Evolutionary conservation across 1,140 invertebrate genomes (phyloP).

Genomic region (Saccostrea echinata): DNA sequence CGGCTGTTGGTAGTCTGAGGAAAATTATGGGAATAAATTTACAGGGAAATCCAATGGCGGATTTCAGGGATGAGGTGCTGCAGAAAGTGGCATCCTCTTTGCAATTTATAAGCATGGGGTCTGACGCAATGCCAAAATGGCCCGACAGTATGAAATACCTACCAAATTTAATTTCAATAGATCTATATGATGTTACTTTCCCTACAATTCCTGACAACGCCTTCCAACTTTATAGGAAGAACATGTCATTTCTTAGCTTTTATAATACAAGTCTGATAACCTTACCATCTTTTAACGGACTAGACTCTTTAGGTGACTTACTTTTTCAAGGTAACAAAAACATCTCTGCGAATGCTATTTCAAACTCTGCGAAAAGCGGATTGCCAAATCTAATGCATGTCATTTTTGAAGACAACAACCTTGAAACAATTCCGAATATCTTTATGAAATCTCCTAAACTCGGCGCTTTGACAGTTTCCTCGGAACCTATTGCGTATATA

Average conservation of each 20-base stretch:
- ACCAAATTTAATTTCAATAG: conserved; percentile 11
- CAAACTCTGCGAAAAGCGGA: neutral
- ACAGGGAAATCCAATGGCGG: conserved; percentile 43
- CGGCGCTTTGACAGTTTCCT: neutral
- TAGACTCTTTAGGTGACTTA: neutral
- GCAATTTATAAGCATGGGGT: conserved; percentile 26
- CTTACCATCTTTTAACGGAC: neutral
- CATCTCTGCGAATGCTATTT: conserved; percentile 14
- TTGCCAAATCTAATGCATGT: conserved; percentile 6
- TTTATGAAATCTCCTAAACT: neutral
- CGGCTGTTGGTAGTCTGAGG: conserved; percentile 35
- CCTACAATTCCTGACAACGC: conserved; percentile 1
- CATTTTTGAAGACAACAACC: neutral
- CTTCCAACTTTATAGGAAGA: neutral
- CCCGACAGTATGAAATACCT: neutral
- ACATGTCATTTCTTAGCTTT: conserved; percentile 10
- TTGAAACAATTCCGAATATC: conserved; percentile 2
- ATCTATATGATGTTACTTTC: conserved; percentile 25
- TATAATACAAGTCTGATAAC: conserved; percentile 17
- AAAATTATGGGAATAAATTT: conserved; percentile 35
- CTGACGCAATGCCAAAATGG: conserved; percentile 35
- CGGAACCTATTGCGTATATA: neutral
- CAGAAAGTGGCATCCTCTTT: conserved; percentile 20
- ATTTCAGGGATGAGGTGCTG: conserved; percentile 16
- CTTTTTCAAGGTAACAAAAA: conserved; percentile 9